Conservation (phyloP, 2,888 invertebrate genomes). For the Athalia circularis region DNA sequence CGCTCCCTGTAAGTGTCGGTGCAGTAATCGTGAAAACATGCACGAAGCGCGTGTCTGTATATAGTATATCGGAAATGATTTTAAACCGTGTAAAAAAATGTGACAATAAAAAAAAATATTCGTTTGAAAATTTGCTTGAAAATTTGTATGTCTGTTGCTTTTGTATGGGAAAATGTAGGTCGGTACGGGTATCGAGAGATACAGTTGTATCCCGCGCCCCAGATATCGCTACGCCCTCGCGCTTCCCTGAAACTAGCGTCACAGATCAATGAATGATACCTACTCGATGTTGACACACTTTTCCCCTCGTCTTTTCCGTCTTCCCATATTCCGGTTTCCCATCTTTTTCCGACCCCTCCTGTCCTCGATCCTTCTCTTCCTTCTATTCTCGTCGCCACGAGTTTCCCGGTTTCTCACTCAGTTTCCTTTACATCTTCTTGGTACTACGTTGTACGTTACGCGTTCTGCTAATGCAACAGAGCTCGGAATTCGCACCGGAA, state of each 20-base stretch:
- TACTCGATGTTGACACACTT: conserved; percentile 39
- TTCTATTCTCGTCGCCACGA: neutral
- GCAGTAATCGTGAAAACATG: too few species aligned
- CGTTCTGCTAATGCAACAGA: neutral
- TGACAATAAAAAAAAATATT: too few species aligned
- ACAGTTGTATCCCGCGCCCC: neutral
- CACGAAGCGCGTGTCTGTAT: too few species aligned
- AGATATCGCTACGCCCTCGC: neutral
- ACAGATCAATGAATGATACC: conserved; percentile 38
- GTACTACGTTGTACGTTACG: neutral
- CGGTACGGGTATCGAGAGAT: too few species aligned
- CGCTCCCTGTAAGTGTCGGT: too few species aligned
- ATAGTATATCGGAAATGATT: too few species aligned
- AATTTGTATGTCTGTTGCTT: too few species aligned
- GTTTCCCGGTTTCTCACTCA: neutral
- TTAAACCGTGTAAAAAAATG: too few species aligned
- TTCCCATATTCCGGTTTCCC: neutral
- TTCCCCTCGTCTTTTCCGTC: neutral
- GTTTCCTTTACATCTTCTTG: neutral
- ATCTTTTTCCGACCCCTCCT: too few species aligned
- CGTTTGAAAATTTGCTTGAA: too few species aligned
- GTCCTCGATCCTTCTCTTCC: conserved; percentile 1
- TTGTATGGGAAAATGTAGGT: too few species aligned
- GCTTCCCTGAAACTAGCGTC: conserved; percentile 28
- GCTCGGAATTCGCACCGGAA: neutral